These are phyloP conservation scores for Centropristis striata DNA, from an alignment of 2,113 vertebrate species.

Conservation along the genomic window DNA sequence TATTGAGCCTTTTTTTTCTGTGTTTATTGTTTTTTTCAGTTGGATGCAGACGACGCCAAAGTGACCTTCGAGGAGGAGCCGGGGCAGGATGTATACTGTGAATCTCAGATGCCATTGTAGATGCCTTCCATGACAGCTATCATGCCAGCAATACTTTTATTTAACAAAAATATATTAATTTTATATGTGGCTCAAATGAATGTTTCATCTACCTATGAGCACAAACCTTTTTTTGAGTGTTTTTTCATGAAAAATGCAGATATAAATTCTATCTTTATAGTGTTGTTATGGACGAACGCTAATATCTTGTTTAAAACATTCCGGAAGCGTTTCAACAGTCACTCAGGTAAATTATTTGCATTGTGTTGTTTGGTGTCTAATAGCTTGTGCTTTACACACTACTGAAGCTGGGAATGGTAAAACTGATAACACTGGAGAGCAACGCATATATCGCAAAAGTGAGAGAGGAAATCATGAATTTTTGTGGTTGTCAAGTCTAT, in stretches of 20 bases:
- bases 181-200: constrained; percentile 40
- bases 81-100: constrained; percentile 91
- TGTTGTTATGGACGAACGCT: neutral
- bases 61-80: constrained; percentile 90
- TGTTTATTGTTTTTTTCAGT: constrained; percentile 79
- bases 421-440: neutral
- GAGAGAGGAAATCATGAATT: neutral
- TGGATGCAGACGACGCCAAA: constrained; percentile 91
- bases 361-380: constrained; percentile 9
- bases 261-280: neutral
- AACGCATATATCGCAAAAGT: neutral
- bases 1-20: neutral
- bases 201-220: constrained; percentile 3
- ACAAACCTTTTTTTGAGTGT: constrained; percentile 19
- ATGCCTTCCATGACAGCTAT: constrained; percentile 29
- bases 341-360: constrained; percentile 23
- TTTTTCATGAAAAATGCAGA: constrained; percentile 3
- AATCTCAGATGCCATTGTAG: constrained; percentile 92
- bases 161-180: constrained; percentile 50
- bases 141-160: constrained; percentile 20
- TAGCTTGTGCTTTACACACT: neutral
- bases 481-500: constrained; percentile 3
- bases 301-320: constrained; percentile 11
- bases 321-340: neutral
- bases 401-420: neutral